Base-by-base conservation (phyloP, 2,797 vertebrate species). In the Fistularia commersonii region DNA sequence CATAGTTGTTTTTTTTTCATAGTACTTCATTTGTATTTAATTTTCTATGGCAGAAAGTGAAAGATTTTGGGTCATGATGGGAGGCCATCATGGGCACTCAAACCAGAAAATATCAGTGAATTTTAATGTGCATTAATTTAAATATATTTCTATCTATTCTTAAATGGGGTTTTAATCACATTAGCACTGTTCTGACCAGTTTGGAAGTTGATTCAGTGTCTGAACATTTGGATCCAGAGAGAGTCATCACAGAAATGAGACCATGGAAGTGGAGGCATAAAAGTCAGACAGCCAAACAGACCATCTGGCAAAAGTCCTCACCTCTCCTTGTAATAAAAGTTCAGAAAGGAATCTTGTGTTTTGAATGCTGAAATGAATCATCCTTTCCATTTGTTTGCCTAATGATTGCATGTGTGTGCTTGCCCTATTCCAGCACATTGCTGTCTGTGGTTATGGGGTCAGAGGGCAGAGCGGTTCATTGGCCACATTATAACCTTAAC, bases 361-460 rank as follows among this genome's bases (percentile, higher is more conserved):
- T 72, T 57, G 52, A 53, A 33, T 3, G 69, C 66, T 74, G 39
- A 77, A 72, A 87, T 86, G 84, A 87, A 81, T 88, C 82, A 87
- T 82, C 79, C 57, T 78, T 81, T 88, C 85, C 86, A 81, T 74
- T 77, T 82, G 79, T 82, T 84, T 86, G 65, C 69, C 57, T 84
- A 86, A 82, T 87, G 81, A 86, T 60, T 69, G 70, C 81, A 88
- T 78, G 86, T 87, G 84, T 84, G 74, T 51, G 10, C 82, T 66
- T 48, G 82, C 66, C 72, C 64, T 48, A 83, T 85, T 79, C 81
- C 80, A 77, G 52, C 75, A 81, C 79, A 77, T 78, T 78, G 80
- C 79, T 66, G 54, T 77, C 73, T 80, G 79, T 72, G 77, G 78
- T 66, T 66, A 51, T 1, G 42, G 71, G 79, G 69, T 83, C 73